These are phyloP conservation scores for Thripadectes ignobilis DNA, from an alignment of 2,797 vertebrate genomes.

Conservation along the genomic window DNA sequence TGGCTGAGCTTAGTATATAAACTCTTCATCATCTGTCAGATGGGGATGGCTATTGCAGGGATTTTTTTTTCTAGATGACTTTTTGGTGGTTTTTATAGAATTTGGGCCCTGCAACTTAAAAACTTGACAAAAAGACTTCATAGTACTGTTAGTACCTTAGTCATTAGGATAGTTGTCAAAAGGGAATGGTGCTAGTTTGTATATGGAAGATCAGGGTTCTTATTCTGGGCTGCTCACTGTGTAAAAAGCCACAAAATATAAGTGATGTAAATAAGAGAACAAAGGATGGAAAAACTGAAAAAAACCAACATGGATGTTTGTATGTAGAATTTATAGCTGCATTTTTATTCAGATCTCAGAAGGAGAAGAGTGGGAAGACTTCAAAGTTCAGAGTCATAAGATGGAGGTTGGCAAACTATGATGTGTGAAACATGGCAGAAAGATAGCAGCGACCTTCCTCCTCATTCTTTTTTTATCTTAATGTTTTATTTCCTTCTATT, in stretches of 20 bases:
- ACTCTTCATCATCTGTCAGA: not conserved
- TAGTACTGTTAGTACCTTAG: not conserved
- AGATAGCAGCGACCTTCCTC: not conserved
- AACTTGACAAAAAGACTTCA: not conserved
- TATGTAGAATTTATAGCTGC: not conserved
- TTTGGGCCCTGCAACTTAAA: not conserved
- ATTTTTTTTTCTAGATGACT: not conserved
- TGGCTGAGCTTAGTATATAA: not conserved
- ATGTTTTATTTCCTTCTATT: not conserved
- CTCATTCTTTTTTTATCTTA: not conserved
- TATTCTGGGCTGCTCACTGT: not conserved
- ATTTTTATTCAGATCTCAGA: not conserved
- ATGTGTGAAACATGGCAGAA: not conserved
- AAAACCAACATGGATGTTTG: not conserved
- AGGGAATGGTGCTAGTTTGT: not conserved
- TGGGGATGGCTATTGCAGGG: not conserved
- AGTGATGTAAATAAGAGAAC: not conserved
- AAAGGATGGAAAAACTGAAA: not conserved
- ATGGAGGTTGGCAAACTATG: not conserved
- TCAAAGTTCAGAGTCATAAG: not conserved
- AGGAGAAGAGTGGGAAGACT: not conserved
- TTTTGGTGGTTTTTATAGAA: not conserved
- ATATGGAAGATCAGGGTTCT: not conserved
- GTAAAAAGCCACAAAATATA: not conserved
- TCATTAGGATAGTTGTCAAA: not conserved